These are phyloP conservation scores for Strix occidentalis DNA, from an alignment of 2,797 vertebrate genomes.

Conservation along the genomic window DNA sequence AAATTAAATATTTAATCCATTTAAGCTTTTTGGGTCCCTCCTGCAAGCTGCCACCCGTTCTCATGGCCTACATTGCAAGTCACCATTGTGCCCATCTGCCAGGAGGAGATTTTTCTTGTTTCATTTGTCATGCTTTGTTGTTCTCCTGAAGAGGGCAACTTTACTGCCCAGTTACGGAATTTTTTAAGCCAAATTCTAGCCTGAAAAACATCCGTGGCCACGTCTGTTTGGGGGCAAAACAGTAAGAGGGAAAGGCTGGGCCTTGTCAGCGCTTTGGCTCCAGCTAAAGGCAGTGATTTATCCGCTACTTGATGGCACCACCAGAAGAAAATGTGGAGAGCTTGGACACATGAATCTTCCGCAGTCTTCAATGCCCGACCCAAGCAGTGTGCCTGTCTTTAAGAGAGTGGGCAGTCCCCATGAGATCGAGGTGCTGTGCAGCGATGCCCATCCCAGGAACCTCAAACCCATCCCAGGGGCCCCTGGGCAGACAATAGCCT, in stretches of 20 bases:
- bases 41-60: neutral
- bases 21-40: neutral
- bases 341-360: neutral
- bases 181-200: neutral
- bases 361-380: neutral
- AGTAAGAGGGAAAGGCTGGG: neutral
- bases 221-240: neutral
- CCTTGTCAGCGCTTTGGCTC: neutral
- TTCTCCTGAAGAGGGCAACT: neutral
- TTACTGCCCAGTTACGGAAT: too few species aligned
- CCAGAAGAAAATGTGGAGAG: neutral
- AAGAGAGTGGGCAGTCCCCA: neutral
- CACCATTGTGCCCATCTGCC: neutral
- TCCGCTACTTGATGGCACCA: neutral
- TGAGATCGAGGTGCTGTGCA: rapidly evolving
- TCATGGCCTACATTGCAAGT: neutral
- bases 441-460: neutral
- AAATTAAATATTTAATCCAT: neutral
- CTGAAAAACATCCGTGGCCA: neutral
- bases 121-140: neutral
- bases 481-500: neutral
- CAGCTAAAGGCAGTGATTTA: neutral
- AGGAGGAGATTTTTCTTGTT: neutral
- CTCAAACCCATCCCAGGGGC: neutral
- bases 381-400: neutral